These are phyloP conservation scores for Leptinotarsa peninsularis DNA, from an alignment of 2,888 invertebrate genomes.

Conservation along the genomic window DNA sequence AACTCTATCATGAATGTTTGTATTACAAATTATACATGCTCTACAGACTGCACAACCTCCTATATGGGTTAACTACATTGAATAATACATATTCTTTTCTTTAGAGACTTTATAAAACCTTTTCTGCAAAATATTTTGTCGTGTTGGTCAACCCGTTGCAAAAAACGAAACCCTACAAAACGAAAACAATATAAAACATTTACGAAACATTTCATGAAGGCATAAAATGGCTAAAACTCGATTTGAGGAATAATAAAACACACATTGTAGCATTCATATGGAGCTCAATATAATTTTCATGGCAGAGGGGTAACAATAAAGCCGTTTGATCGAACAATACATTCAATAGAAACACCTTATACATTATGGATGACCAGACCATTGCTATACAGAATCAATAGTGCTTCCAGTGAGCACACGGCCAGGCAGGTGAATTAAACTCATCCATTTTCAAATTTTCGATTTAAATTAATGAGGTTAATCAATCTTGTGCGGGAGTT, in stretches of 20 bases:
- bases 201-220: slow-evolving; percentile 7
- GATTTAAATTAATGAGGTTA: slow-evolving; percentile 35
- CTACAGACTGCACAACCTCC: no score
- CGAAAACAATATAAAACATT: slow-evolving; percentile 10
- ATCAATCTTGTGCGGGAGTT: slow-evolving; percentile 9
- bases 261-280: slow-evolving; percentile 37
- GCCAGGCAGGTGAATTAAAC: slow-evolving; percentile 19
- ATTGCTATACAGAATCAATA: slow-evolving; percentile 28
- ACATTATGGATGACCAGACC: slow-evolving; percentile 37
- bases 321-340: slow-evolving; percentile 37
- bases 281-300: slow-evolving; percentile 39
- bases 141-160: background rate
- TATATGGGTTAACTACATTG: no score
- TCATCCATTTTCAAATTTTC: slow-evolving; percentile 31
- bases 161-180: slow-evolving; percentile 20
- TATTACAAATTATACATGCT: no score
- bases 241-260: slow-evolving; percentile 37
- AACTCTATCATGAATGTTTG: no score
- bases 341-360: slow-evolving; percentile 34
- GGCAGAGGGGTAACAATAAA: slow-evolving; percentile 37
- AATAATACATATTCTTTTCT: no score
- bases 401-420: slow-evolving; percentile 3
- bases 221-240: slow-evolving; percentile 30
- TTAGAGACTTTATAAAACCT: background rate
- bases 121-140: background rate